A percentile compares a stretch with the other conserved stretches of the same genome.
phyloP scores from a whole-genome alignment of 2,888 invertebrate genomes.

The Germaria angustata region DNA sequence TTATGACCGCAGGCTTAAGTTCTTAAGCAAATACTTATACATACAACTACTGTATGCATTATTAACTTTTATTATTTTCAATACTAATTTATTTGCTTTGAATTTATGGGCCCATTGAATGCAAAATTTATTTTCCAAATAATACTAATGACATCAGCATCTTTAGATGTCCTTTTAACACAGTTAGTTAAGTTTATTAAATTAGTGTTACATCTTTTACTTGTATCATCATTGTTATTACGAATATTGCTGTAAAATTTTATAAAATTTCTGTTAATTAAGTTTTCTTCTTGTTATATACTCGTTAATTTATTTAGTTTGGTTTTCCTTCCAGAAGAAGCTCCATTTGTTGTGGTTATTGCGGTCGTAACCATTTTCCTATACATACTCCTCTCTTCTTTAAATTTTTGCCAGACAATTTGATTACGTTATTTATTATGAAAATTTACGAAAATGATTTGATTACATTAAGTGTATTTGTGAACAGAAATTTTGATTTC shows the following conservation, averaged over 20 bases:
- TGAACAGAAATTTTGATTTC: slow-evolving; percentile 34
- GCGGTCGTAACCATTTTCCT: slow-evolving; percentile 1
- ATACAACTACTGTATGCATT: neutral
- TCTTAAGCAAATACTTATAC: neutral
- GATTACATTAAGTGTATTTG: slow-evolving; percentile 29
- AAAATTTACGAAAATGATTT: slow-evolving; percentile 46
- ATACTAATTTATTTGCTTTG: neutral
- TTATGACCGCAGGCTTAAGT: neutral
- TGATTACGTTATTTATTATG: slow-evolving; percentile 41
- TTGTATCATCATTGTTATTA: neutral
- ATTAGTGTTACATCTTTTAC: slow-evolving; percentile 25
- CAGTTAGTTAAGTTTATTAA: slow-evolving; percentile 20
- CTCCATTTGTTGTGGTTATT: slow-evolving; percentile 47
- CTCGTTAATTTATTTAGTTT: slow-evolving; percentile 31
- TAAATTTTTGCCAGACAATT: slow-evolving; percentile 39
- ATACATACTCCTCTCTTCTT: neutral
- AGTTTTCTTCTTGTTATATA: slow-evolving; percentile 30
- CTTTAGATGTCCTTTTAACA: slow-evolving; percentile 2
- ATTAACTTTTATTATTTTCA: slow-evolving; percentile 1
- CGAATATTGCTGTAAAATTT: slow-evolving; percentile 12
- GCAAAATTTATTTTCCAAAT: neutral
- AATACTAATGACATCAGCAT: neutral
- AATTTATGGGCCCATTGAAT: neutral
- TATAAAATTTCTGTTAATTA: slow-evolving; percentile 30
- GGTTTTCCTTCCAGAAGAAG: slow-evolving; percentile 16